phyloP scores from a whole-genome alignment of 2,113 vertebrate genomes.

The Xenopus borealis region DNA sequence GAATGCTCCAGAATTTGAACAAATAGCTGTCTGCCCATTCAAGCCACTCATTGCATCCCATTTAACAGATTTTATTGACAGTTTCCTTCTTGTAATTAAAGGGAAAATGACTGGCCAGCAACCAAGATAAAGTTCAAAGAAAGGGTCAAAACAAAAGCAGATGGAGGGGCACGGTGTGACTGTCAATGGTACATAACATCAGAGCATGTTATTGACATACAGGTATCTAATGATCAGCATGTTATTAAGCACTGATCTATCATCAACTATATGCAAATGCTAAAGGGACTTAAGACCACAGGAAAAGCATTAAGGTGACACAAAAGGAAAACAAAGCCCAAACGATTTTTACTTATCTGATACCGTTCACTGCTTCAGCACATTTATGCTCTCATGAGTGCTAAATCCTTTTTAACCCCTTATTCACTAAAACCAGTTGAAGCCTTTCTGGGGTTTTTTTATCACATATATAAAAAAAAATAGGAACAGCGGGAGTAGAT shows the following conservation, averaged over 20 bases:
- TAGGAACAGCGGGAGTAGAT: too few relatives aligned
- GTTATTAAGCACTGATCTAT: constrained; percentile 96
- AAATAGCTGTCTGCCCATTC: constrained; percentile 89
- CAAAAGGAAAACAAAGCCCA: constrained; percentile 69
- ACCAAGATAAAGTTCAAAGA: constrained; percentile 99
- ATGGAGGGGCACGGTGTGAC: constrained; percentile 73
- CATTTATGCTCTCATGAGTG: constrained; percentile 58
- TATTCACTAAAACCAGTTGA: neutral
- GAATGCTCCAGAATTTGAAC: constrained; percentile 90
- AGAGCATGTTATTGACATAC: constrained; percentile 89
- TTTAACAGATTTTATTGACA: constrained; percentile 99
- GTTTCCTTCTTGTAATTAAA: constrained; percentile 99
- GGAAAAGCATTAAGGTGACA: constrained; percentile 68
- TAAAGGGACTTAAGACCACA: constrained; percentile 74
- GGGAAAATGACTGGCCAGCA: constrained; percentile 96
- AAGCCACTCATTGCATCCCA: constrained; percentile 88
- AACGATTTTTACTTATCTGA: constrained; percentile 81
- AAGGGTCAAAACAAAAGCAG: constrained; percentile 95
- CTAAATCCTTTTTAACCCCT: constrained; percentile 61
- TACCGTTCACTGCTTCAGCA: constrained; percentile 69
- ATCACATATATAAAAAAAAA: too few relatives aligned
- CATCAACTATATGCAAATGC: constrained; percentile 93
- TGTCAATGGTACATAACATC: constrained; percentile 89
- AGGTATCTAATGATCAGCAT: constrained; percentile 90
- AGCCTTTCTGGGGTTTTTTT: too few relatives aligned